Evolutionary conservation across 2,888 invertebrate genomes (phyloP).

Genomic region (Eupithecia insigniata): DNA sequence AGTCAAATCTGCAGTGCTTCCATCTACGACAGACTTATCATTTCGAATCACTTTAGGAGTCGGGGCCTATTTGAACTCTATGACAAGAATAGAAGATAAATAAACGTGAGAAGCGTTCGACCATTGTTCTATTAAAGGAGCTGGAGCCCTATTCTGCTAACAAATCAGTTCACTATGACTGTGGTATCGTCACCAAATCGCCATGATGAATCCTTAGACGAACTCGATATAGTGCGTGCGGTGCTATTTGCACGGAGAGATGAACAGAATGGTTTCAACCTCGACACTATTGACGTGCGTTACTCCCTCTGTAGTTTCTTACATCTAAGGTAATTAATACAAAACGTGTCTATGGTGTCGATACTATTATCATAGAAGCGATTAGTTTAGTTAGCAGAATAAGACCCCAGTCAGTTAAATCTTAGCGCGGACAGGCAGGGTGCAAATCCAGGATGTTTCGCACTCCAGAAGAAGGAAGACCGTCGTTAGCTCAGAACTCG

Average conservation of each 20-base stretch:
- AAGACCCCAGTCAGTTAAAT: neutral
- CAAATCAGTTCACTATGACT: neutral
- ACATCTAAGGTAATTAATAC: neutral
- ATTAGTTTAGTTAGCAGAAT: neutral
- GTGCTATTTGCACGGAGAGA: neutral
- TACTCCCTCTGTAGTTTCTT: neutral
- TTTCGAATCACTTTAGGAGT: neutral
- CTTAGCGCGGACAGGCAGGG: constrained; percentile 24
- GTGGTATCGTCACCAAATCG: neutral
- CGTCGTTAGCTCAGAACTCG: constrained; percentile 44
- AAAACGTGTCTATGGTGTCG: neutral
- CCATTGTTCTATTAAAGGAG: constrained; percentile 44
- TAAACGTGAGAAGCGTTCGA: constrained; percentile 49
- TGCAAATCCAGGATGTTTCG: constrained; percentile 44
- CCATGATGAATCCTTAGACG: neutral
- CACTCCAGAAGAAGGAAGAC: constrained; percentile 42
- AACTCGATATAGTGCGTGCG: neutral
- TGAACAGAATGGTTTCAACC: neutral
- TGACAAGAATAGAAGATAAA: constrained; percentile 43
- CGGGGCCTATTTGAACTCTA: constrained; percentile 34
- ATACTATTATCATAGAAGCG: neutral
- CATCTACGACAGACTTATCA: neutral
- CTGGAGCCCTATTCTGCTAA: constrained; percentile 19
- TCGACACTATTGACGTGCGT: too few species aligned
- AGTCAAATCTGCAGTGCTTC: neutral